These are phyloP conservation scores for Natator depressus DNA, from an alignment of 2,113 vertebrate genomes.

Conservation along the genomic window DNA sequence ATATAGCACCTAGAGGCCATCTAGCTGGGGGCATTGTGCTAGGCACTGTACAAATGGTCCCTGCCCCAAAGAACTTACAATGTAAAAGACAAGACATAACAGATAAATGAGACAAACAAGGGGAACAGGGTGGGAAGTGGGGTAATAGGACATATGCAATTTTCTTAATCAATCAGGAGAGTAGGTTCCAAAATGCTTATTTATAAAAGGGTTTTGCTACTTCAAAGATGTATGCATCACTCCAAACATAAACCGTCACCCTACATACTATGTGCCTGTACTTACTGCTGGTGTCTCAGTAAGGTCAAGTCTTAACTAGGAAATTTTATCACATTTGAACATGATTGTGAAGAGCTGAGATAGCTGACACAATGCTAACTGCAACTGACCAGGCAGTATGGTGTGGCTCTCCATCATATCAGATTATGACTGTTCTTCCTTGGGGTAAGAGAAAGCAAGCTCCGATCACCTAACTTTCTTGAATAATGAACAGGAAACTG, in stretches of 20 bases:
- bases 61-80: neutral
- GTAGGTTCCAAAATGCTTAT: constrained; percentile 38
- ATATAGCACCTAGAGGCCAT: neutral
- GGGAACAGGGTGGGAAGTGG: constrained; percentile 1
- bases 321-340: neutral
- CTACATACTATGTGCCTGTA: neutral
- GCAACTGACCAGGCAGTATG: neutral
- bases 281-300: neutral
- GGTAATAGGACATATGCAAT: neutral
- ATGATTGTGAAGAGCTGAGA: neutral
- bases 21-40: neutral
- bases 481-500: neutral
- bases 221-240: constrained; percentile 26
- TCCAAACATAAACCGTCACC: constrained; percentile 29
- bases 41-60: neutral
- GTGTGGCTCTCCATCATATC: neutral
- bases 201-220: constrained; percentile 30
- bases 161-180: neutral
- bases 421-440: neutral
- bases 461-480: neutral
- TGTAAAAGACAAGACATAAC: neutral
- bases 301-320: constrained; percentile 4
- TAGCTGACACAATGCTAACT: neutral
- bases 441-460: neutral
- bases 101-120: neutral